Conservation (phyloP, 2,113 vertebrate genomes). For the Anseranas semipalmata region DNA sequence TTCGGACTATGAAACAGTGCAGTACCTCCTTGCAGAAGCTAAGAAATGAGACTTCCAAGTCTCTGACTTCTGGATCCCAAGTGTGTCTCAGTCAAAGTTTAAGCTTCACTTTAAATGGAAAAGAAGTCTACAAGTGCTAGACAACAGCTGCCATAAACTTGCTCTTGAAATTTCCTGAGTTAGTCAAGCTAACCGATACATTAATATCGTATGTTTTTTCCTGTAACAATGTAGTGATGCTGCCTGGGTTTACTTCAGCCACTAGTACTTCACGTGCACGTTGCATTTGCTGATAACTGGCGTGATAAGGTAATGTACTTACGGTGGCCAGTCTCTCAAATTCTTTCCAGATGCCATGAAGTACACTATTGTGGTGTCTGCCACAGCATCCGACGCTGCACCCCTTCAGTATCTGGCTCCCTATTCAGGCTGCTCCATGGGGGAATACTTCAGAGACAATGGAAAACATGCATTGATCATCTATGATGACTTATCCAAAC, state of each 20-base stretch:
- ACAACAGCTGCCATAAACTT: fast-evolving
- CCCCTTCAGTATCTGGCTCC: slow-evolving; percentile 98
- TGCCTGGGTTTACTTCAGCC: not conserved
- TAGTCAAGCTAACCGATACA: fast-evolving
- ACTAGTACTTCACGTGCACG: fast-evolving
- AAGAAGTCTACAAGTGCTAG: not conserved
- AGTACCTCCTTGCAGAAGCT: not conserved
- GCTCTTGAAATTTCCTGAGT: fast-evolving
- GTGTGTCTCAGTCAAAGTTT: not conserved
- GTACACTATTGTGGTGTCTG: slow-evolving; percentile 98
- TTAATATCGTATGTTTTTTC: fast-evolving
- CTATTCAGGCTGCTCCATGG: slow-evolving; percentile 98
- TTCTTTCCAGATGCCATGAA: slow-evolving; percentile 90
- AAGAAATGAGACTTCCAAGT: not conserved
- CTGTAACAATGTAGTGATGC: fast-evolving
- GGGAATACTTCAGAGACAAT: slow-evolving; percentile 97
- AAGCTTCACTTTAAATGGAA: not conserved
- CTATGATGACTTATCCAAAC: slow-evolving; percentile 98
- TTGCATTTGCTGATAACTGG: not conserved
- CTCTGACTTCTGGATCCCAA: not conserved
- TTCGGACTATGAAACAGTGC: fast-evolving
- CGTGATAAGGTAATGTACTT: fast-evolving
- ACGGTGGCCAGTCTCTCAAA: not conserved
- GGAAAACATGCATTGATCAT: slow-evolving; percentile 97
- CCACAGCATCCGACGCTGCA: slow-evolving; percentile 95